Evolutionary conservation across 2,113 vertebrate genomes (phyloP), one percentile per base, ranked within the genome.

Genomic region (Ariopsis seemanni): DNA sequence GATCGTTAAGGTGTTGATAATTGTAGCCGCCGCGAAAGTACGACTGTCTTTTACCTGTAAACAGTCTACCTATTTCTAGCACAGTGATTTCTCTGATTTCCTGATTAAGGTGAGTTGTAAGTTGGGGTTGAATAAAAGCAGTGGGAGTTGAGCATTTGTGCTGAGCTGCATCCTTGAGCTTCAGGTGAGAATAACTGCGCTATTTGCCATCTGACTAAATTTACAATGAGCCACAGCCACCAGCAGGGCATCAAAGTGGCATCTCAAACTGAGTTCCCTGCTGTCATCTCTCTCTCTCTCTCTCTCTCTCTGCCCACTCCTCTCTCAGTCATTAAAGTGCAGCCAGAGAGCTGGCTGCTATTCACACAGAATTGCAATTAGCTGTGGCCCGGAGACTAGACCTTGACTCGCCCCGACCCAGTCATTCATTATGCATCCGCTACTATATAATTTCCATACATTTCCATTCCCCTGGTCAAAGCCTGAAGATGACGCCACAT

Each of bases 371-470:
- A 88, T 88, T 74, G 85, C 87, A 91, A 91, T 91, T 91, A 91
- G 85, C 88, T 83, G 78, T 83, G 84, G 79, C 85, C 83, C 71
- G 42, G 85, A 90, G 88, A 87, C 87, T 85, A 91, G 87, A 90
- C 89, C 79, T 89, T 88, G 88, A 87, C 87, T 89, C 77, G 85
- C 87, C 86, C 87, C 87, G 85, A 86, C 87, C 84, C 20, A 79
- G 85, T 86, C 85, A 88, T 91, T 88, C 82, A 91, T 91, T 88
- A 90, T 91, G 72, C 89, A 91, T 87, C 83, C 57, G 83, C 85
- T 82, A 62, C 85, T 53, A 83, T 86, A 90, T 91, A 27, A 91
- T 91, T 90, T 91, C 90, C 90, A 91, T 90, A 89, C 85, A 91
- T 91, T 91, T 89, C 85, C 87, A 85, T 90, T 83, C 82, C 74